These are phyloP conservation scores for Galerucella calmariensis DNA, from an alignment of 2,888 invertebrate genomes.

Conservation along the genomic window DNA sequence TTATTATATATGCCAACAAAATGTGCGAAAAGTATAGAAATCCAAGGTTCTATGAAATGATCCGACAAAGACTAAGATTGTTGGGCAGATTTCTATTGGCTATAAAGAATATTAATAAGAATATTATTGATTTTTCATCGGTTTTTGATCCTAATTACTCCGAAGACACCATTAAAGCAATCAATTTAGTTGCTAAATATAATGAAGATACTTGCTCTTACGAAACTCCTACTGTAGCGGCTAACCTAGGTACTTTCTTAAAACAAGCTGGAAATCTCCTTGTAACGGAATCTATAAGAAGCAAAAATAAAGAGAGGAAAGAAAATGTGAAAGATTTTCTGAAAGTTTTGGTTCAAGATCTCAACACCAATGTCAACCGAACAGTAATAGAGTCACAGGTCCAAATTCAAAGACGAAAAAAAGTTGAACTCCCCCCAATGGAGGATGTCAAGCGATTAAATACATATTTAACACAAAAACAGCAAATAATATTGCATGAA, in stretches of 20 bases:
- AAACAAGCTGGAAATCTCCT: slow-evolving; percentile 39
- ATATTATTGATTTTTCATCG: slow-evolving; percentile 43
- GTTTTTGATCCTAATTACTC: slow-evolving; percentile 42
- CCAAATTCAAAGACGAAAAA: slow-evolving; percentile 15
- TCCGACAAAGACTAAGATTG: slow-evolving; percentile 30
- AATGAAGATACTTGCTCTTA: slow-evolving; percentile 26
- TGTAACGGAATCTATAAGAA: slow-evolving; percentile 19
- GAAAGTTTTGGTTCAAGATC: slow-evolving; percentile 21
- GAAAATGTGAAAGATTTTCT: slow-evolving; percentile 16
- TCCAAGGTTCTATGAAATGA: slow-evolving; percentile 42
- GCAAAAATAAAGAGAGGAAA: slow-evolving; percentile 10
- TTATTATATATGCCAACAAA: slow-evolving; percentile 17
- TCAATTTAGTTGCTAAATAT: slow-evolving; percentile 38
- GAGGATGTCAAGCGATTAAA: slow-evolving; percentile 27
- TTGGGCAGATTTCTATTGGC: slow-evolving; percentile 41
- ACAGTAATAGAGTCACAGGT: slow-evolving; percentile 27
- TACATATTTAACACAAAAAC: slow-evolving; percentile 12
- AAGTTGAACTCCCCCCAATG: slow-evolving; percentile 6
- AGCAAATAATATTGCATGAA: background rate
- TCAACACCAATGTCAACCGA: slow-evolving; percentile 25
- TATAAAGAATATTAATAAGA: slow-evolving; percentile 19
- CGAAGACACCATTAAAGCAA: slow-evolving; percentile 36
- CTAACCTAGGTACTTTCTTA: slow-evolving; percentile 41
- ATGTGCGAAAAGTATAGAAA: slow-evolving; percentile 38
- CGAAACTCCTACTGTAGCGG: slow-evolving; percentile 42